Evolutionary conservation across 92 coral and sea anemone genomes (phyloP), one percentile per base, ranked within the genome.

Genomic region (Bergia sp.): DNA sequence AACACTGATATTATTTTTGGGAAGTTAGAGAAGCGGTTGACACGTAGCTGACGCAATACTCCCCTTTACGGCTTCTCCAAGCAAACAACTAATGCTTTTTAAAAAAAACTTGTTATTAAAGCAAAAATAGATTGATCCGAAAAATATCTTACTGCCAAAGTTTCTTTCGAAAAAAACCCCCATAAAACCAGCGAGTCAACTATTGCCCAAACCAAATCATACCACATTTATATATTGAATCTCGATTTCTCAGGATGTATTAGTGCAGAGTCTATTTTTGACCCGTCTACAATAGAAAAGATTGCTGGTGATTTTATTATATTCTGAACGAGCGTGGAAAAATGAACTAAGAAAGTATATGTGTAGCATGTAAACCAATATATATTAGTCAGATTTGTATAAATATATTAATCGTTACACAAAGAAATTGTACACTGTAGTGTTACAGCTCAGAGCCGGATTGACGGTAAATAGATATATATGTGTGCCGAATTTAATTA

Each of bases 81-180:
- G 47, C 38, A n/a, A 29, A 84, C 21, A 84, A 84, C 66, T 69
- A 66, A 29, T 82, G 47, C 77, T 84, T 44, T 37, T 13, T 29
- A 0, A 29, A 29, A 29, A 29, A 29, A 29, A 29, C 29, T 29
- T 29, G 0, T 29, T 41, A 75, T 75, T 75, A 3, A 73, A 15
- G 50, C 47, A 38, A 41, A 75, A 15, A 39, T 5, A 41, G 16
- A 75, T 40, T 75, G 79, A 37, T 75, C 23, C 79, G 42, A 55
- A 55, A 29, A 80, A n/a, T 15, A 12, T 53, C 58, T 53, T 53
- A 10, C 2, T 53, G 16, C 58, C 16, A 53, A 53, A 23, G 37
- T 13, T 36, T 15, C 9, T 21, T 39, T 77, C 16, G 15, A n/a
- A 7, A 45, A 43, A 49, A 49, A 2, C 13, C 29, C 29, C 37